A percentile compares a stretch with the other conserved stretches of the same genome.
phyloP scores from a whole-genome alignment of 2,888 invertebrate species.

The Cantharis rustica region DNA sequence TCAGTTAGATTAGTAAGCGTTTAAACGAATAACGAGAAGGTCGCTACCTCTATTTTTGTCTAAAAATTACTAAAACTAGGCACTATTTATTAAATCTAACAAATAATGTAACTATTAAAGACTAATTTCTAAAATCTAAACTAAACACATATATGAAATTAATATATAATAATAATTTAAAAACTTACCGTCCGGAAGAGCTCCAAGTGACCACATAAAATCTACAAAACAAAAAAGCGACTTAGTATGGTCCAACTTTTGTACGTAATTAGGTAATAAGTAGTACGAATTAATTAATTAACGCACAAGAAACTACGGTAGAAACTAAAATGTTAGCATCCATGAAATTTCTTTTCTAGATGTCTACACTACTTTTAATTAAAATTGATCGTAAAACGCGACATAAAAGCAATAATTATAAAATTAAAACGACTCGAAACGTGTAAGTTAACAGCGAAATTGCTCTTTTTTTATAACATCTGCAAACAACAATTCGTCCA shows the following conservation, averaged over 20 bases:
- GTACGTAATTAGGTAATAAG: background rate
- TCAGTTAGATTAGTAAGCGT: background rate
- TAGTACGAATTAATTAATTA: background rate
- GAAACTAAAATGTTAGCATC: constrained; percentile 46
- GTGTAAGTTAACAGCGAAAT: constrained; percentile 12
- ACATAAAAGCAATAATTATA: constrained; percentile 24
- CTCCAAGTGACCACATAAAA: constrained; percentile 99
- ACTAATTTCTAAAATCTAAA: background rate
- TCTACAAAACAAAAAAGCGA: constrained; percentile 71
- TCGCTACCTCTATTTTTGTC: background rate
- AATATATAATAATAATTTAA: background rate
- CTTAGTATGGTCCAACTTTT: constrained; percentile 21
- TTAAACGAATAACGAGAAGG: background rate
- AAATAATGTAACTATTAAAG: background rate
- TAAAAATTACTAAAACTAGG: background rate
- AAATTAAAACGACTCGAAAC: constrained; percentile 13
- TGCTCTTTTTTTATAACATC: constrained; percentile 26
- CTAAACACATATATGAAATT: background rate
- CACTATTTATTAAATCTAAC: background rate
- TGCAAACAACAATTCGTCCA: constrained; percentile 41
- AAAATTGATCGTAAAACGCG: constrained; percentile 26
- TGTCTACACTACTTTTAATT: constrained; percentile 48
- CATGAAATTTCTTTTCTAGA: constrained; percentile 57
- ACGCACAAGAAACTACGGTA: background rate
- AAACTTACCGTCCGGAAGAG: constrained; percentile 92